phyloP scores from a whole-genome alignment of 92 coral and sea anemone species.

The Paragorgia papillata region DNA sequence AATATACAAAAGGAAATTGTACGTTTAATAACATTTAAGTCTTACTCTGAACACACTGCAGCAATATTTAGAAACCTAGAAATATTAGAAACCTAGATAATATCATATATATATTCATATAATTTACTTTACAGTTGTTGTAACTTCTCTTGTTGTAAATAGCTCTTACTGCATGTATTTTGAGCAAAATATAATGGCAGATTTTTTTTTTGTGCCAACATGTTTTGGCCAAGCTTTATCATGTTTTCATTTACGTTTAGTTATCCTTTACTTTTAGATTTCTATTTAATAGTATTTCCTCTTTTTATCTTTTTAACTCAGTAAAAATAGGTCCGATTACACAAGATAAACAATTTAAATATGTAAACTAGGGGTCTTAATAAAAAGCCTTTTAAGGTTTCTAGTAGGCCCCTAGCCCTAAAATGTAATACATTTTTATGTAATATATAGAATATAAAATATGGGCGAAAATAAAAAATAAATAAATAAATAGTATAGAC shows the following conservation, averaged over 20 bases:
- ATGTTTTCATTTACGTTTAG: background rate
- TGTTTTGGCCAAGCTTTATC: background rate
- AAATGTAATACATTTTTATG: background rate
- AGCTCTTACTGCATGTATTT: too few relatives aligned
- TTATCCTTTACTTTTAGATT: background rate
- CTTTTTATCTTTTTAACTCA: background rate
- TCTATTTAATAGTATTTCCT: background rate
- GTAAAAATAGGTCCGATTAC: background rate
- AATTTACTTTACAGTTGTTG: background rate
- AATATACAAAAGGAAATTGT: conserved; percentile 4
- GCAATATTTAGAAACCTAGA: conserved; percentile 9
- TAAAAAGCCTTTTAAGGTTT: conserved; percentile 17
- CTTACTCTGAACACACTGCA: conserved; percentile 10
- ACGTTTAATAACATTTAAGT: too few relatives aligned
- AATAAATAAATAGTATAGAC: too few relatives aligned
- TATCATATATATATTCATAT: background rate
- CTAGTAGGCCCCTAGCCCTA: conserved; percentile 33
- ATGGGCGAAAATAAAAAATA: too few relatives aligned
- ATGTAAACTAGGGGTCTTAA: conserved; percentile 1
- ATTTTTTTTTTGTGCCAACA: too few relatives aligned
- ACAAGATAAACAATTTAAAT: background rate
- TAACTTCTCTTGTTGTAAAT: too few relatives aligned
- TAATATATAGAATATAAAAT: too few relatives aligned
- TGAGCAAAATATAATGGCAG: too few relatives aligned
- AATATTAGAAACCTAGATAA: background rate